Evolutionary conservation across 2,113 vertebrate species (phyloP).

Genomic region (Nicator chloris): DNA sequence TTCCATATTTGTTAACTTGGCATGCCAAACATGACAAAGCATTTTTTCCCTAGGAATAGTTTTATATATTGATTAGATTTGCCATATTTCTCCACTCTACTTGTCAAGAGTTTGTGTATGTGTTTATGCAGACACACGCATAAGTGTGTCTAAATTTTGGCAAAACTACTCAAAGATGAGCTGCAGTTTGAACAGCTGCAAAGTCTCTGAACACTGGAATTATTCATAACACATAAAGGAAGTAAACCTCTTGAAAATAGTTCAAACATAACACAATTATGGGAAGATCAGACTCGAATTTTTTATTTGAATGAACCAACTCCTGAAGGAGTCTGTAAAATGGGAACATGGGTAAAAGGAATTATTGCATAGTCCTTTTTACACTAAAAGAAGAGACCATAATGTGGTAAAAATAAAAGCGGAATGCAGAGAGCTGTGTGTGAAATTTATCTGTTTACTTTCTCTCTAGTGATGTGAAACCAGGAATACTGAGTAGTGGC

Average conservation of each 20-base stretch:
- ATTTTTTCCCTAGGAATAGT: not conserved
- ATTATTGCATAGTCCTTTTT: not conserved
- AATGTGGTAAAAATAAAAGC: not conserved
- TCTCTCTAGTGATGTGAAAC: not conserved
- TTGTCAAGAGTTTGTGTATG: not conserved
- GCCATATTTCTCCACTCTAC: not conserved
- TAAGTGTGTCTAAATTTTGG: not conserved
- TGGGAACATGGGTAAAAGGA: not conserved
- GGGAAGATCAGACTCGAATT: not conserved
- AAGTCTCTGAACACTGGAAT: conserved; percentile 25
- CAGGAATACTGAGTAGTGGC: not conserved
- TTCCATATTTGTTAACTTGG: not conserved
- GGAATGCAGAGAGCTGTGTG: not conserved
- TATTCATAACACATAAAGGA: conserved; percentile 40
- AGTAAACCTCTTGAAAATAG: conserved; percentile 24
- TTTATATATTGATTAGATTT: not conserved
- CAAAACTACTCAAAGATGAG: not conserved
- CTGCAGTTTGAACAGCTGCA: conserved; percentile 36
- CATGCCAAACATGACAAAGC: not conserved
- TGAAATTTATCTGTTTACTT: not conserved
- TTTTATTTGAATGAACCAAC: not conserved
- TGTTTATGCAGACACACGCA: not conserved
- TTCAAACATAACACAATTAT: not conserved
- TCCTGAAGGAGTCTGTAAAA: conserved; percentile 26
- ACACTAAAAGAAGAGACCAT: not conserved